Conservation (phyloP, 2,797 vertebrate species). For the Ptychobarbus kaznakovi region DNA sequence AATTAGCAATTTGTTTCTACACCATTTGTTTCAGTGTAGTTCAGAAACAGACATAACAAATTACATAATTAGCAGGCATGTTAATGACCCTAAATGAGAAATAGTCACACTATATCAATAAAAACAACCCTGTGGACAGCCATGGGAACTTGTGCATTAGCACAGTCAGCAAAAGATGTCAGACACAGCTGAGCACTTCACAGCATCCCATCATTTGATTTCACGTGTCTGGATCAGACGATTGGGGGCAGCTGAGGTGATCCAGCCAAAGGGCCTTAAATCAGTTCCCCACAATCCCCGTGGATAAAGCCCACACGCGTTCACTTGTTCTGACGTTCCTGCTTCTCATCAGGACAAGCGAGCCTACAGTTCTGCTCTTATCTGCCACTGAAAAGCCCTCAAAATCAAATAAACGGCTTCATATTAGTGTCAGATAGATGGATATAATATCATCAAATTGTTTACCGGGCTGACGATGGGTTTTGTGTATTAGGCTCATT, state of each 20-base stretch:
- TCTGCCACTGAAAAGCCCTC: background rate
- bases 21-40: too few species aligned
- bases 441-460: background rate
- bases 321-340: background rate
- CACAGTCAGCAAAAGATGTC: background rate
- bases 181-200: conserved; percentile 12
- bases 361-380: background rate
- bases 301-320: conserved; percentile 31
- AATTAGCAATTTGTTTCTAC: background rate
- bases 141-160: background rate
- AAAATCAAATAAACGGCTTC: conserved; percentile 9
- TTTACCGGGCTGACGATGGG: background rate
- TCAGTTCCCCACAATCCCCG: conserved; percentile 17
- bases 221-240: conserved; percentile 24
- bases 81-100: background rate
- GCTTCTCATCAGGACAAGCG: conserved; percentile 3
- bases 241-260: conserved; percentile 4
- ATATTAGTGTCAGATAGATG: background rate
- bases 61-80: background rate
- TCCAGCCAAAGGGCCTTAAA: conserved; percentile 38
- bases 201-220: conserved; percentile 37
- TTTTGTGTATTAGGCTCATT: background rate
- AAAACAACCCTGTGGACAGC: background rate
- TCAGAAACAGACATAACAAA: background rate
- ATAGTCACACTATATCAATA: background rate